phyloP scores from a whole-genome alignment of 2,113 vertebrate species.

The Centropus unirufus region DNA sequence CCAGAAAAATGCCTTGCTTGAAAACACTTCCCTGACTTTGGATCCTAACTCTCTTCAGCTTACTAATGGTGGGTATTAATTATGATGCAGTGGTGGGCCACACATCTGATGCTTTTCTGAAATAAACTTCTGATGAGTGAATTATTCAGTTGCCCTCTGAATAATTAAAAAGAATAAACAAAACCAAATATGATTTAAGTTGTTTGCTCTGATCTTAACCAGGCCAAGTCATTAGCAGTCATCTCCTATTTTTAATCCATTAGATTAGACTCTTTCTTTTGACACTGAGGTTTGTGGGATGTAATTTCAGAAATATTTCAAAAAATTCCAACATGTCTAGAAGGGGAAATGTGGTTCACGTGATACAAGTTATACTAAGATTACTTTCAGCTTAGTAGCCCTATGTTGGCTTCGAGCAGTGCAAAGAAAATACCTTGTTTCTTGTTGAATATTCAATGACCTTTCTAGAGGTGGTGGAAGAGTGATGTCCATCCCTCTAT shows the following conservation, averaged over 20 bases:
- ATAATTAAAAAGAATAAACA: not conserved
- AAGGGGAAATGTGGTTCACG: fast-evolving
- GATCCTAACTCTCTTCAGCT: constrained; percentile 79
- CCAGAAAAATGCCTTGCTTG: constrained; percentile 82
- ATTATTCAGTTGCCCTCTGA: not conserved
- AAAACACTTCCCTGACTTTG: constrained; percentile 79
- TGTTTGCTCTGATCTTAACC: not conserved
- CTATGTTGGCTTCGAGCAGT: not conserved
- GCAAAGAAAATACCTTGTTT: not conserved
- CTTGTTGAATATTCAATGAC: not conserved
- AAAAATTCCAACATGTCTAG: not conserved
- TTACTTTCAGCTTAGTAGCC: not conserved
- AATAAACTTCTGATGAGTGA: not conserved
- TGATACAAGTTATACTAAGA: not conserved
- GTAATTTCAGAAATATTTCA: not conserved
- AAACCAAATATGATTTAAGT: not conserved
- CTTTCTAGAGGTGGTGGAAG: fast-evolving
- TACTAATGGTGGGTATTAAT: constrained; percentile 78
- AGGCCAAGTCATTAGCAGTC: not conserved
- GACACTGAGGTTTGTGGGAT: not conserved
- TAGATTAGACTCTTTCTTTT: not conserved
- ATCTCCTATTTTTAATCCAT: not conserved
- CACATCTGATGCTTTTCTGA: not conserved
- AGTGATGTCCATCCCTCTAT: not conserved
- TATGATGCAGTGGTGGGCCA: not conserved